phyloP scores from a whole-genome alignment of 2,113 vertebrate species.

The Otolemur garnettii region DNA sequence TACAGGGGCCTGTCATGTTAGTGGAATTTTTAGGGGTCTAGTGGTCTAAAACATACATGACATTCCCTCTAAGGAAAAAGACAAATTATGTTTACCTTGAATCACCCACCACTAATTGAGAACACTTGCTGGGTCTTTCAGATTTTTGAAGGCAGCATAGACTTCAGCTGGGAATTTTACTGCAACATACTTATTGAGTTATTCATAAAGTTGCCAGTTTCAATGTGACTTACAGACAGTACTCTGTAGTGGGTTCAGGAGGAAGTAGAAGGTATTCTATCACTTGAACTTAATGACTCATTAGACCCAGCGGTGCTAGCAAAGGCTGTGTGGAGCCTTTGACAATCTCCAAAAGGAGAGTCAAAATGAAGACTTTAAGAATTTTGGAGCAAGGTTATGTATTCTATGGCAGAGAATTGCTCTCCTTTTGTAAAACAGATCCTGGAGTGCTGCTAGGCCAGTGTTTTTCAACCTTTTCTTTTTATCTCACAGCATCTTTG shows the following conservation, averaged over 20 bases:
- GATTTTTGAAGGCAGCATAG: background rate
- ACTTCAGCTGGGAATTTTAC: background rate
- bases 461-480: too few relatives aligned
- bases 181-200: background rate
- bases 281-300: background rate
- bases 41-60: background rate
- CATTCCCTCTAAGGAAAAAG: background rate
- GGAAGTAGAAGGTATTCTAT: background rate
- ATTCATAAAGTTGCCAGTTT: background rate
- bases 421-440: constrained; percentile 14
- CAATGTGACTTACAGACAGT: background rate
- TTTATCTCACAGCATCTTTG: too few relatives aligned
- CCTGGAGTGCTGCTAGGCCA: background rate
- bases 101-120: background rate
- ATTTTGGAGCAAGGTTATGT: background rate
- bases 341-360: constrained; percentile 10
- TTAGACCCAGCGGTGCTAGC: background rate
- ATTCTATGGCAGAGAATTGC: background rate
- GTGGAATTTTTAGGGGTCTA: background rate
- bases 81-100: constrained; percentile 21
- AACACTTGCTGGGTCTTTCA: background rate
- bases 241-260: background rate
- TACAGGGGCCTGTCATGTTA: background rate
- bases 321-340: background rate
- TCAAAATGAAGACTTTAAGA: background rate